A percentile compares a stretch with the other conserved stretches of the same genome.
Conservation (phyloP, 2,797 vertebrate genomes). For the Tapera naevia region DNA sequence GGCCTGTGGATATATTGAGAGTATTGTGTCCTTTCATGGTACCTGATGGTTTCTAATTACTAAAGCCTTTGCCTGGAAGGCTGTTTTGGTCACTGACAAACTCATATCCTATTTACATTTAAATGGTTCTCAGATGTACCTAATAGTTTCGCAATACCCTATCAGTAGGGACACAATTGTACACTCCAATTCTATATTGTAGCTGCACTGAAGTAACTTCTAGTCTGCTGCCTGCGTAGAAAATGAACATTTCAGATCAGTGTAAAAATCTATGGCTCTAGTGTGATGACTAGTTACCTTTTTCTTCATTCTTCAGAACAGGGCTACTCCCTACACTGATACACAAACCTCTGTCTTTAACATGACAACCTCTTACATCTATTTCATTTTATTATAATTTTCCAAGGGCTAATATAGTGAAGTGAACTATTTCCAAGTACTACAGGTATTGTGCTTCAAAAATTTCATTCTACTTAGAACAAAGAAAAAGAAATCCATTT, state of each 20-base stretch:
- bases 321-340: fast-evolving
- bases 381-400: not conserved
- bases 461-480: not conserved
- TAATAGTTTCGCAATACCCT: not conserved
- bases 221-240: not conserved
- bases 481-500: not conserved
- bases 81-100: conserved; percentile 33
- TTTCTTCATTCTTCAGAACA: not conserved
- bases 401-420: not conserved
- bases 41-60: conserved; percentile 66
- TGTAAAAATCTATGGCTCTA: not conserved
- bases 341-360: not conserved
- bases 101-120: conserved; percentile 39
- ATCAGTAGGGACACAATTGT: not conserved
- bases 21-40: not conserved
- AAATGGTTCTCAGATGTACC: conserved; percentile 35
- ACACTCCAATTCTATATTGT: not conserved
- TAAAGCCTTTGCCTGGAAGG: not conserved
- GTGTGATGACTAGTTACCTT: not conserved
- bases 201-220: not conserved
- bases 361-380: not conserved
- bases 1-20: not conserved
- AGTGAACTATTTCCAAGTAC: not conserved
- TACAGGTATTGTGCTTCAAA: not conserved
- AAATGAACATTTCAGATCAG: not conserved